These are phyloP conservation scores for Aquatica leii DNA, from an alignment of 2,888 invertebrate species.

Conservation along the genomic window DNA sequence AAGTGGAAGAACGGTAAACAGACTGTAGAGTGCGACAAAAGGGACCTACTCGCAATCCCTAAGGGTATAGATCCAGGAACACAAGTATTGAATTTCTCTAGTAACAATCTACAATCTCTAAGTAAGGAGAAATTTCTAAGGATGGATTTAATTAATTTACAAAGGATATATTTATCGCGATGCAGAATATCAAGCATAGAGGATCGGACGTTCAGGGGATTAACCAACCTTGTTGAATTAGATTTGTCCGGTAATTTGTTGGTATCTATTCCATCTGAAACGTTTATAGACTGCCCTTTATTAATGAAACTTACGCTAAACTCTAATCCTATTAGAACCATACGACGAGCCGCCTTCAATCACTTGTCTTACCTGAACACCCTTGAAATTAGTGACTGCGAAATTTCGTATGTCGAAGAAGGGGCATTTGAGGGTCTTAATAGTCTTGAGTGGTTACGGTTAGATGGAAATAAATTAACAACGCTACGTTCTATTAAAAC, in stretches of 20 bases:
- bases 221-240: slow-evolving; percentile 87
- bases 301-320: slow-evolving; percentile 84
- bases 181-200: slow-evolving; percentile 83
- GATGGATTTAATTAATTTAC: slow-evolving; percentile 82
- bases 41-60: slow-evolving; percentile 79
- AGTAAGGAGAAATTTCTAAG: slow-evolving; percentile 81
- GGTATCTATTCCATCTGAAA: slow-evolving; percentile 78
- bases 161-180: slow-evolving; percentile 82
- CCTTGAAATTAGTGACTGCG: slow-evolving; percentile 83
- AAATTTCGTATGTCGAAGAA: slow-evolving; percentile 77
- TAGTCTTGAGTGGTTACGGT: slow-evolving; percentile 83
- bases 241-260: slow-evolving; percentile 86
- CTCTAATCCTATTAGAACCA: slow-evolving; percentile 80
- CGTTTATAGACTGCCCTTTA: slow-evolving; percentile 79
- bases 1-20: slow-evolving; percentile 95
- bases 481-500: slow-evolving; percentile 71
- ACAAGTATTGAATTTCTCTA: slow-evolving; percentile 86
- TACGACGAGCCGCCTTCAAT: slow-evolving; percentile 77
- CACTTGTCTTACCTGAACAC: slow-evolving; percentile 79
- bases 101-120: slow-evolving; percentile 81
- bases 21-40: slow-evolving; percentile 86
- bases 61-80: slow-evolving; percentile 83
- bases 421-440: slow-evolving; percentile 83
- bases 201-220: slow-evolving; percentile 80
- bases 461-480: slow-evolving; percentile 83